phyloP scores from a whole-genome alignment of 2,113 vertebrate genomes.

The Polypterus bichir region DNA sequence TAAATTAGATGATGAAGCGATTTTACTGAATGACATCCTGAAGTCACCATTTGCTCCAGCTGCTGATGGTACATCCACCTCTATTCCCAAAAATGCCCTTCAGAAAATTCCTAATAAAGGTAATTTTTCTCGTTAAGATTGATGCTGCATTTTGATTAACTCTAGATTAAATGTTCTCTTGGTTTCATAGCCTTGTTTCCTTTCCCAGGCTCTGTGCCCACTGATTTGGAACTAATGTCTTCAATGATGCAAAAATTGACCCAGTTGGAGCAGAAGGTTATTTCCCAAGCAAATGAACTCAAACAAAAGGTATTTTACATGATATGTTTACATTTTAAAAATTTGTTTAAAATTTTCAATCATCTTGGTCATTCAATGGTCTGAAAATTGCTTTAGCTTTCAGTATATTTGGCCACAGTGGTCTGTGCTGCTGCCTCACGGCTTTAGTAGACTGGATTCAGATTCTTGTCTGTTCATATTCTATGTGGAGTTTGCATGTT shows the following conservation, averaged over 20 bases:
- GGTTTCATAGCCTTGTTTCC: constrained; percentile 1
- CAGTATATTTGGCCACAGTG: too few species aligned
- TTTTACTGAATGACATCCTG: constrained; percentile 17
- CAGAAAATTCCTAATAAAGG: constrained; percentile 21
- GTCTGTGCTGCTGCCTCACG: too few species aligned
- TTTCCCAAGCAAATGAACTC: constrained; percentile 51
- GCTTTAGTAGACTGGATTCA: too few species aligned
- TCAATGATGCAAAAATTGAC: constrained; percentile 49
- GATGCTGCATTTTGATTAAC: not conserved
- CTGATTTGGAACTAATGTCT: constrained; percentile 44
- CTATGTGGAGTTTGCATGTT: too few species aligned
- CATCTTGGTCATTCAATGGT: too few species aligned
- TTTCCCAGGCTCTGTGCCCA: constrained; percentile 28
- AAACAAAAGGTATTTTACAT: constrained; percentile 49
- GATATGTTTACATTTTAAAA: not conserved
- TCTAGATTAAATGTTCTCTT: too few species aligned
- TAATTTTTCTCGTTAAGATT: constrained; percentile 3
- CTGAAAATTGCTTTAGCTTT: too few species aligned
- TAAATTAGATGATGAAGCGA: constrained; percentile 29
- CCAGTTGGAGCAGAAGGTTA: constrained; percentile 55
- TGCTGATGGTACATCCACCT: not conserved
- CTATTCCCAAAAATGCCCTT: constrained; percentile 18
- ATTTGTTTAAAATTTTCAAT: too few species aligned
- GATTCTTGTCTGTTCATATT: too few species aligned
- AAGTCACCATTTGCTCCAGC: not conserved